Percentiles rank a stretch among this genome's conserved stretches.
These are phyloP conservation scores for Apaloderma vittatum DNA, from an alignment of 2,113 vertebrate genomes.

Conservation along the genomic window DNA sequence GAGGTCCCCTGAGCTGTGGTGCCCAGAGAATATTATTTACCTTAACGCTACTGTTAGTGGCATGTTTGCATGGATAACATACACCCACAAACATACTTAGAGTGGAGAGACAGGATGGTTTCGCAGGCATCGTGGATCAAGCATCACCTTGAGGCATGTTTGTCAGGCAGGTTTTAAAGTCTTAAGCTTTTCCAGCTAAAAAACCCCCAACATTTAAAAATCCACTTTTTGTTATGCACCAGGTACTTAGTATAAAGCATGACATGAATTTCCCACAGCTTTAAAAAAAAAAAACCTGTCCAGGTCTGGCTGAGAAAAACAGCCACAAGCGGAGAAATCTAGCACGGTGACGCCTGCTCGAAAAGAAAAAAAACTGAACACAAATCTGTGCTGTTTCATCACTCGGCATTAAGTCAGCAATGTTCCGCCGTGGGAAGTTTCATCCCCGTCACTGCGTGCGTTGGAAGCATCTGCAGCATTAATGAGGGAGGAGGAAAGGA, in stretches of 20 bases:
- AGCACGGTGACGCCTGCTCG: neutral
- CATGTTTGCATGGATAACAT: fast-evolving
- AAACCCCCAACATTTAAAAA: neutral
- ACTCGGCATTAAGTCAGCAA: conserved; percentile 21
- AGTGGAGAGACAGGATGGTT: neutral
- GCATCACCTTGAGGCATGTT: neutral
- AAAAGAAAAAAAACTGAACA: neutral
- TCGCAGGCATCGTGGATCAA: fast-evolving
- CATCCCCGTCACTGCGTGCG: neutral
- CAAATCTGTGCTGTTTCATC: neutral
- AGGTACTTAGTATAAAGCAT: neutral
- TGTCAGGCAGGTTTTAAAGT: neutral
- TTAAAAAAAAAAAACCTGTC: neutral
- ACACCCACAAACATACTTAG: fast-evolving
- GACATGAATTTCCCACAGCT: neutral
- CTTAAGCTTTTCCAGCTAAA: neutral
- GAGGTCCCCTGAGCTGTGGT: neutral
- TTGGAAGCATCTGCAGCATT: neutral
- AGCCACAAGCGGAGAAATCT: neutral
- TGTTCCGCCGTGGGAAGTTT: conserved; percentile 13
- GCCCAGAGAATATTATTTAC: neutral
- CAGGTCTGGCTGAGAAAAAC: neutral
- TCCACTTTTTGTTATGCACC: neutral
- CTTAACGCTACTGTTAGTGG: fast-evolving
- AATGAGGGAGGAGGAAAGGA: neutral